These are phyloP conservation scores for Melanotaenia trifasciata DNA, from an alignment of 2,797 vertebrate species.

Conservation along the genomic window DNA sequence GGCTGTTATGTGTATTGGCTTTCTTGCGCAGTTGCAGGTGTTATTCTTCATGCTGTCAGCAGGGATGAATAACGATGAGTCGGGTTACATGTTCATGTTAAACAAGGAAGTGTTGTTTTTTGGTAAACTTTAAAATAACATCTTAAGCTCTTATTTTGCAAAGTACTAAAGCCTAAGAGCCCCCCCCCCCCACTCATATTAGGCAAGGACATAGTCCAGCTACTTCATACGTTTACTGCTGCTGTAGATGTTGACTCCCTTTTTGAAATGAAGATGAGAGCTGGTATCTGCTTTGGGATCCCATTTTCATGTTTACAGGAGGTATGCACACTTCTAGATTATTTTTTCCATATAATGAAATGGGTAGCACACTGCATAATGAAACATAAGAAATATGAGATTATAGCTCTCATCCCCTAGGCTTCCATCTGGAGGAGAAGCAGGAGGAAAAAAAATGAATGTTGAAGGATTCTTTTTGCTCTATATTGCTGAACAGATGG, in stretches of 20 bases:
- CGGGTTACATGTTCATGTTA: conserved; percentile 27
- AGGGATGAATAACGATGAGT: conserved; percentile 35
- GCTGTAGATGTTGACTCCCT: conserved; percentile 42
- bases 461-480: conserved; percentile 39
- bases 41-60: conserved; percentile 39
- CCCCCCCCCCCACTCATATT: conserved; percentile 11
- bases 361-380: conserved; percentile 37
- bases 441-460: background rate
- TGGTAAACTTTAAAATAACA: conserved; percentile 4
- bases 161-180: conserved; percentile 31
- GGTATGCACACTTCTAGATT: conserved; percentile 30
- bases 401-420: conserved; percentile 31
- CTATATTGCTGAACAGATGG: conserved; percentile 51
- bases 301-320: conserved; percentile 45
- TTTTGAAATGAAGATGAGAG: conserved; percentile 53
- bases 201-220: conserved; percentile 25
- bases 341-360: conserved; percentile 65
- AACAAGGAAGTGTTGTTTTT: conserved; percentile 8
- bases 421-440: conserved; percentile 40
- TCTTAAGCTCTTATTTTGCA: conserved; percentile 9
- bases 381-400: conserved; percentile 45
- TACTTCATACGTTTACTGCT: conserved; percentile 1
- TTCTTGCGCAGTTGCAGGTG: conserved; percentile 52
- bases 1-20: conserved; percentile 16
- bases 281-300: conserved; percentile 42